Base-by-base conservation (phyloP, 2,113 vertebrate genomes). In the Colius striatus region DNA sequence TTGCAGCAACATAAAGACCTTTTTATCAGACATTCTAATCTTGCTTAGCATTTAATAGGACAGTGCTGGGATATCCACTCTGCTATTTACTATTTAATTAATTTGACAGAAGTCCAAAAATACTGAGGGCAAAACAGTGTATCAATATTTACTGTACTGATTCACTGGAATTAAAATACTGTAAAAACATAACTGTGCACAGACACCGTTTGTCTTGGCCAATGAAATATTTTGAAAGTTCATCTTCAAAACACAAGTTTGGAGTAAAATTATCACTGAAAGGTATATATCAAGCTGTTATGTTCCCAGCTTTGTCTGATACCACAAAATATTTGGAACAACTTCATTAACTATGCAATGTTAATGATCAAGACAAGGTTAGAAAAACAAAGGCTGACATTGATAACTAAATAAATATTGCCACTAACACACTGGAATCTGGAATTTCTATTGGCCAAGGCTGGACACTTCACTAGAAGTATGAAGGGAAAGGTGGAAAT, bases 71-170 rank as follows among this genome's bases (percentile, higher is more conserved):
- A 87, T 95, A 94, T 47, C 88, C 95, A 96, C 96, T 96, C 95
- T 82, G 87, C 92, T 96, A 89, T 97, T 96, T 95, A 94, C 90
- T 95, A 62, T 94, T 96, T 96, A 95, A 96, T 97, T 94, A 96
- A 96, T 95, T 96, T 97, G 95, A 92, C 76, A 82, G 71, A 82
- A 85, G 67, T 93, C 96, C 97, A 97, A 95, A 94, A 95, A 93
- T 92, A 96, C 92, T 96, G 88, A 95, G 95, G 77, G 95, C 95
- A 97, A 96, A 96, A 96, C 92, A 96, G 95, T 90, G 91, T 85
- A 97, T 97, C 95, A 97, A 97, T 97, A 97, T 97, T 97, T 95
- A 97, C 94, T 94, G 95, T 97, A 95, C 97, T 88, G 96, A 94
- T 95, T 95, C 95, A 93, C 94, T 89, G 91, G 91, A 96, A 95